Conservation (phyloP, 2,797 vertebrate species). For the Rhinichthys osculus region DNA sequence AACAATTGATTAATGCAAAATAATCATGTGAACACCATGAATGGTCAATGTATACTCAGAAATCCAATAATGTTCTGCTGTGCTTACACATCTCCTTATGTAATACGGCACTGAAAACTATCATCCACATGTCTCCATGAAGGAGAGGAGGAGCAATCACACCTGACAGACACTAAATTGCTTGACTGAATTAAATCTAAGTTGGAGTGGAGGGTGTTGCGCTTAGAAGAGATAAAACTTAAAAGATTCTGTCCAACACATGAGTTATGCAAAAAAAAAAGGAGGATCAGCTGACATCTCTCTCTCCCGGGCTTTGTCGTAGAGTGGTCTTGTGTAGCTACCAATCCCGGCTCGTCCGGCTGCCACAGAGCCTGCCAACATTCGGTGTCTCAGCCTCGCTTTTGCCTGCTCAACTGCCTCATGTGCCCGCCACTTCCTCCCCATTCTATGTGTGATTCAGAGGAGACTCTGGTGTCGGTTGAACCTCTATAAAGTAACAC, state of each 20-base stretch:
- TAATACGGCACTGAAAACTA: neutral
- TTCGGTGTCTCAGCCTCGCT: too few species aligned
- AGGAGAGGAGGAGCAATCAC: neutral
- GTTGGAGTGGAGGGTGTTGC: neutral
- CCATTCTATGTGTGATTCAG: too few species aligned
- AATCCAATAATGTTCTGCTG: neutral
- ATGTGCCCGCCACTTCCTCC: too few species aligned
- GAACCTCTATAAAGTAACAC: too few species aligned
- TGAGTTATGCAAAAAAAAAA: neutral
- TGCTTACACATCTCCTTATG: neutral
- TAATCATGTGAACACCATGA: neutral
- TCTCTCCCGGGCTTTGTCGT: too few species aligned
- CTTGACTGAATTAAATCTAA: neutral
- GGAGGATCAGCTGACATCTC: too few species aligned
- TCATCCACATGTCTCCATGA: constrained; percentile 1
- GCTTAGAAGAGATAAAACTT: neutral
- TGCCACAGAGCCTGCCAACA: too few species aligned
- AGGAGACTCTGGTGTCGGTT: too few species aligned
- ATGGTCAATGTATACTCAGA: neutral
- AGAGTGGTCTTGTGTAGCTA: too few species aligned
- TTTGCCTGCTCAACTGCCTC: too few species aligned
- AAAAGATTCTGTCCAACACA: neutral
- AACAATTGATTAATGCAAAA: neutral
- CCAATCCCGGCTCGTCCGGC: too few species aligned
- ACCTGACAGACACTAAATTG: neutral